Evolutionary conservation across 2,113 vertebrate genomes (phyloP).

Genomic region (Oreochromis aureus): DNA sequence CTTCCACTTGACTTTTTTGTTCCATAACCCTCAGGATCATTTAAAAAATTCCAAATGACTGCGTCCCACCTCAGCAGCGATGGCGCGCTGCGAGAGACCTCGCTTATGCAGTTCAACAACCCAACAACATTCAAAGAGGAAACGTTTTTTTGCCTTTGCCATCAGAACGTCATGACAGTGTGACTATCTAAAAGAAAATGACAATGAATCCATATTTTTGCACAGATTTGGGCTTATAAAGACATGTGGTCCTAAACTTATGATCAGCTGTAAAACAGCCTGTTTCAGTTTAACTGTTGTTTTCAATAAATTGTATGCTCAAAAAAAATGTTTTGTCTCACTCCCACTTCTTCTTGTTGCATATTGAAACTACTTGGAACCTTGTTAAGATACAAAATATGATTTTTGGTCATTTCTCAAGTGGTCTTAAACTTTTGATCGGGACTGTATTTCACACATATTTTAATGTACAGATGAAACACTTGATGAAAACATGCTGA

Average conservation of each 20-base stretch:
- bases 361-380: neutral
- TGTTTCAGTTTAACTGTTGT: neutral
- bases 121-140: neutral
- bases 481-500: neutral
- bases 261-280: neutral
- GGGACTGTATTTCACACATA: neutral
- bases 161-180: neutral
- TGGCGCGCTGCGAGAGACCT: fast-evolving
- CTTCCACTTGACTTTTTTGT: no score
- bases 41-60: neutral
- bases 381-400: neutral
- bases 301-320: neutral
- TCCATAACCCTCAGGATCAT: neutral
- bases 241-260: neutral
- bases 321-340: neutral
- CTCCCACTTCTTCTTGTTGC: neutral
- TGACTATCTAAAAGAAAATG: neutral
- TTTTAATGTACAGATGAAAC: neutral
- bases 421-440: neutral
- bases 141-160: neutral
- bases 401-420: neutral
- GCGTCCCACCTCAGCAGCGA: neutral
- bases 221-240: neutral
- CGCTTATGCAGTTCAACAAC: neutral
- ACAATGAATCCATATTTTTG: neutral